Base-by-base conservation (phyloP, 1,140 invertebrate genomes). In the Aleiodes sp. region DNA sequence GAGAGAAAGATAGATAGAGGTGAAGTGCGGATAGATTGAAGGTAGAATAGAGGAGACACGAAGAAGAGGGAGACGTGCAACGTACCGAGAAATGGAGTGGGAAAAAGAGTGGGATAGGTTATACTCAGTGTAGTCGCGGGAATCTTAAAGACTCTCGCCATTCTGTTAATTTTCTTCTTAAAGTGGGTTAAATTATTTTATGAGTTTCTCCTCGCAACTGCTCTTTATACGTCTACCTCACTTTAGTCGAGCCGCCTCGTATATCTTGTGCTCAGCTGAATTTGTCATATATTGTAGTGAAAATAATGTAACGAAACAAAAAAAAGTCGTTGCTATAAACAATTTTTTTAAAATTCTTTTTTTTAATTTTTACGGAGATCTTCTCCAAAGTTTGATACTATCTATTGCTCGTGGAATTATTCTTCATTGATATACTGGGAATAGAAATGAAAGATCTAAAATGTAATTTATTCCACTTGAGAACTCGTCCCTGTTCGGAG, bases 141-240 rank as follows among this genome's bases (percentile, higher is more conserved):
- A 74, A 80, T 85, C 81, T 81, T 85, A 83, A 84, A 84, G 83
- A 84, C 82, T 84, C 81, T 84, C 79, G 70, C 79, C 77, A 79
- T 82, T 81, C 83, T 78, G 77, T 84, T 86, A 82, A 83, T 85
- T 85, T 84, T 83, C 79, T 83, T 81, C 77, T 77, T 76, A 76
- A 80, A 80, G 78, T 83, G 78, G 78, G 79, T 82, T 83, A 83
- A 82, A 82, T 84, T 82, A 83, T 84, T 83, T 84, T 81, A 82
- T 74, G 78, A 83, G 70, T 80, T 77, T 68, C 70, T 68, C 61
- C 60, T 62, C 64, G 37, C 57, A 21, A 64, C 24, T 62, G 26
- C 31, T 29, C 60, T 35, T 33, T 37, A 16, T 35, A n/a, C n/a
- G 29, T 10, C 52, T 29, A 26, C 26, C 52, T 37, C 70, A 46